Base-by-base conservation (phyloP, 1,140 invertebrate genomes). In the Zaprionus nigranus region DNA sequence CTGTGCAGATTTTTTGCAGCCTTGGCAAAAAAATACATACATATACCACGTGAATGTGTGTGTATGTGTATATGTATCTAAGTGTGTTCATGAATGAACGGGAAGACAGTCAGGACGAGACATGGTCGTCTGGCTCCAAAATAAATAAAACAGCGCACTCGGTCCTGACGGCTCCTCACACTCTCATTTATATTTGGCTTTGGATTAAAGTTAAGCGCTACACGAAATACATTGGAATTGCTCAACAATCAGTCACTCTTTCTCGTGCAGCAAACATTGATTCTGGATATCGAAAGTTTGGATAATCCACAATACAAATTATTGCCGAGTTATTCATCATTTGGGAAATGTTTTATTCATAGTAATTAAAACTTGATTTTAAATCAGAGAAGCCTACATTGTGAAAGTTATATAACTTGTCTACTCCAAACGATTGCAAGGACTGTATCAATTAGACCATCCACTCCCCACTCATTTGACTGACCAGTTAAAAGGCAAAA, bases 1-100 rank as follows among this genome's bases (percentile, higher is more conserved):
- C 79, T 82, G 78, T 85, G 83, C 79, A 86, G 79, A 82, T 87
- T 87, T 86, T 71, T 84, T 68, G 71, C 64, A 67, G 64, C 58
- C 77, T 81, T 69, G 15, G 72, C 40, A 24, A 38, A 59, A 66
- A 81, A 67, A 54, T n/a, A n/a, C n/a, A 51, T n/a, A 65, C 36
- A 66, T 34, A 74, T 15, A 65, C 30, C 9, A 11, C 30, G 30
- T 56, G 64, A 24, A 62, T 12, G 65, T 51, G 58, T 17, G n/a
- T 63, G 36, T 28, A 69, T 64, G 59, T n/a, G n/a, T 24, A 59
- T 34, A 49, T 20, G 17, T 36, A 49, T 26, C 24, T 26, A 5
- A n/a, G 69, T 49, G 59, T 30, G 26, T 64, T 38, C 24, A 68
- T 64, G 62, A 15, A 30, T 22, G 58, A 30, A 59, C 20, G 20